Conservation (phyloP, 1,140 invertebrate species). For the Drosophila trapezifrons region DNA sequence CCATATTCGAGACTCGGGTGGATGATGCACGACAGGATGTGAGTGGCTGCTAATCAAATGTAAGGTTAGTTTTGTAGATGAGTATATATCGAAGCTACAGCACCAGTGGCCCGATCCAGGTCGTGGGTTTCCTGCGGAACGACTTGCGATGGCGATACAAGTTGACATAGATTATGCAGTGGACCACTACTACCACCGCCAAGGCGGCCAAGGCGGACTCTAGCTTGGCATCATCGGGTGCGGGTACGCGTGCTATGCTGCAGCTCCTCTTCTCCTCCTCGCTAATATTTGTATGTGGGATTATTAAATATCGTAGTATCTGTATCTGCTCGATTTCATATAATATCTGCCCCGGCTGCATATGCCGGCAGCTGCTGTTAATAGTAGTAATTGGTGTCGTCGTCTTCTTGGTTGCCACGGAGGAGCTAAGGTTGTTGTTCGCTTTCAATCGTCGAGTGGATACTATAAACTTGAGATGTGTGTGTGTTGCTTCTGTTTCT, state of each 20-base stretch:
- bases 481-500: constrained; percentile 32
- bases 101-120: background rate
- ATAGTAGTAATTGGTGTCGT: constrained; percentile 54
- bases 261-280: constrained; percentile 30
- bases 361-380: constrained; percentile 50
- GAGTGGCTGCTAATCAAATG: constrained; percentile 37
- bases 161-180: constrained; percentile 79
- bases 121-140: constrained; percentile 80
- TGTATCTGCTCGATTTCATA: constrained; percentile 71
- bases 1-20: constrained; percentile 58
- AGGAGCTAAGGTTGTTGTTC: constrained; percentile 36
- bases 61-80: constrained; percentile 46
- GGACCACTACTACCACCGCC: constrained; percentile 65
- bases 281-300: constrained; percentile 66
- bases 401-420: constrained; percentile 38
- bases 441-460: constrained; percentile 58
- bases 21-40: constrained; percentile 35
- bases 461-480: constrained; percentile 63
- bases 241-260: constrained; percentile 1
- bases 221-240: background rate
- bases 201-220: constrained; percentile 32
- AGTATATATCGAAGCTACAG: constrained; percentile 52
- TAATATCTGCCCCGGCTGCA: constrained; percentile 64
- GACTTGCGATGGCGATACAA: constrained; percentile 83
- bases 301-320: constrained; percentile 71